Percentiles rank a stretch among this genome's conserved stretches.
These are phyloP conservation scores for Podarcis siculus DNA, from an alignment of 2,797 vertebrate species.

Conservation along the genomic window DNA sequence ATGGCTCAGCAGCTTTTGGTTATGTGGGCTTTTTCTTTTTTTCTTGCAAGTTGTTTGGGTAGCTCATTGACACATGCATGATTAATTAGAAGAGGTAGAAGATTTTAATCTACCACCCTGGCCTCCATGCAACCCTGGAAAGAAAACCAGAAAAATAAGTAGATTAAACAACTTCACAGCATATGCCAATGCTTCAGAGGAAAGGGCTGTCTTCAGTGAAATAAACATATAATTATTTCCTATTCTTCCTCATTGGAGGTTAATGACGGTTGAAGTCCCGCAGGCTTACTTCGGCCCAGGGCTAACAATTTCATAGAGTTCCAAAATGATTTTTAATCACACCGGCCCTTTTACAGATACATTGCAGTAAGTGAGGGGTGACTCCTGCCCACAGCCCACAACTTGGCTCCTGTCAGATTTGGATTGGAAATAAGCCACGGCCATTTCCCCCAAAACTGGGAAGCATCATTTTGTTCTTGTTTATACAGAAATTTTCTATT, in stretches of 20 bases:
- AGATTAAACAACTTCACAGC: neutral
- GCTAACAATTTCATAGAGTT: neutral
- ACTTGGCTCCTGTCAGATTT: neutral
- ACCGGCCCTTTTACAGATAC: neutral
- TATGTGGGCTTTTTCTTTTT: neutral
- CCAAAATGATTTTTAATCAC: neutral
- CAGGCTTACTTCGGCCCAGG: neutral
- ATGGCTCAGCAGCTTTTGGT: slow-evolving; percentile 1
- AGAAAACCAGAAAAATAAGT: neutral
- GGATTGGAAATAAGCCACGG: neutral
- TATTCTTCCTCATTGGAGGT: neutral
- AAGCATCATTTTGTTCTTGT: neutral
- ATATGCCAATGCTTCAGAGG: neutral
- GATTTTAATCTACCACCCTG: neutral
- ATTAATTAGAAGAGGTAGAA: neutral
- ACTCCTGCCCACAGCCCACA: too few species aligned
- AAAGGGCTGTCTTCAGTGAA: neutral
- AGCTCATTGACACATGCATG: neutral
- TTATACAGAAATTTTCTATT: neutral
- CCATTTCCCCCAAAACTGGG: neutral
- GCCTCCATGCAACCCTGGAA: neutral
- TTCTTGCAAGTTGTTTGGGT: neutral
- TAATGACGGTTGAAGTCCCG: neutral
- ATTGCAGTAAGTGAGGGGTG: neutral
- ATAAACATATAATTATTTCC: neutral